phyloP scores from a whole-genome alignment of 2,888 invertebrate genomes.

The Drosophila meridiana region DNA sequence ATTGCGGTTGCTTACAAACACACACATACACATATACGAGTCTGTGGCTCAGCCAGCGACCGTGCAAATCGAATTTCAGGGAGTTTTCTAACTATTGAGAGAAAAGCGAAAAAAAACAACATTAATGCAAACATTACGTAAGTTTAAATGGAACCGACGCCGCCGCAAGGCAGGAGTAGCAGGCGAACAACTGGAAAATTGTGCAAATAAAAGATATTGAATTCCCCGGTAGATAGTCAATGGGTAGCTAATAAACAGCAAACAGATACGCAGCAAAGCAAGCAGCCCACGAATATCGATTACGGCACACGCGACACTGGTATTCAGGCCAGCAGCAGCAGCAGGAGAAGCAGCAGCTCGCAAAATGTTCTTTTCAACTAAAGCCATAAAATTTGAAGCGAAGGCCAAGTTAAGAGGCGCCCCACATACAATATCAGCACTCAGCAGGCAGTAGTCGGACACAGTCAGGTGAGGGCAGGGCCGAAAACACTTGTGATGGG shows the following conservation, averaged over 20 bases:
- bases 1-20: conserved; percentile 29
- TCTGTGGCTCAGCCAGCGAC: conserved; percentile 31
- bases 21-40: conserved; percentile 3
- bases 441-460: conserved; percentile 38
- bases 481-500: not conserved
- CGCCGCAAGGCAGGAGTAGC: not conserved
- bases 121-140: conserved; percentile 58
- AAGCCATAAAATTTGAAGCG: conserved; percentile 74
- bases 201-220: conserved; percentile 70
- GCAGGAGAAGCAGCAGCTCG: conserved; percentile 23
- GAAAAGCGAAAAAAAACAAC: not conserved
- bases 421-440: conserved; percentile 42
- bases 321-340: conserved; percentile 15
- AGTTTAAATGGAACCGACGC: conserved; percentile 34
- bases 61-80: conserved; percentile 8
- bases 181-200: conserved; percentile 47
- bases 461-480: not conserved
- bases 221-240: conserved; percentile 57
- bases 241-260: conserved; percentile 66
- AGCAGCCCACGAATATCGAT: conserved; percentile 62
- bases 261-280: conserved; percentile 49
- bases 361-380: conserved; percentile 58
- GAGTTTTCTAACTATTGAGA: conserved; percentile 38
- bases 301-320: conserved; percentile 49
- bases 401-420: conserved; percentile 46